Percentiles rank a stretch among this genome's conserved stretches.
Evolutionary conservation across 2,888 invertebrate species (phyloP).

Genomic region (Electrophaes corylata): DNA sequence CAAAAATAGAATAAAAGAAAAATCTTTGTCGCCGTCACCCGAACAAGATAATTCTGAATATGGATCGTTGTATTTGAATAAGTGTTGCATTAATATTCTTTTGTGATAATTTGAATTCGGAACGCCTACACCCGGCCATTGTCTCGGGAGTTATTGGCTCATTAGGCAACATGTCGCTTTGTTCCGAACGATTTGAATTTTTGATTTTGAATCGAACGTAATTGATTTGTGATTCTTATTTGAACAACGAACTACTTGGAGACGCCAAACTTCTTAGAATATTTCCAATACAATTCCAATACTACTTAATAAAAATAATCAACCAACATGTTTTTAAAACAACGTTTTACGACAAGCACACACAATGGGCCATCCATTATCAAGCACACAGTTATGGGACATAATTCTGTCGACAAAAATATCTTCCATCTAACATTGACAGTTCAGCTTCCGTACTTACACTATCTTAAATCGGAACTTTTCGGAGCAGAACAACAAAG

Average conservation of each 20-base stretch:
- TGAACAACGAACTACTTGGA: slow-evolving; percentile 34
- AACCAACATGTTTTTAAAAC: background rate
- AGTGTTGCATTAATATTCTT: slow-evolving; percentile 83
- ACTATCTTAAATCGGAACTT: slow-evolving; percentile 31
- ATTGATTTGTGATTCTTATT: slow-evolving; percentile 64
- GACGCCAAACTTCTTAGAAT: background rate
- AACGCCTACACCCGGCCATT: slow-evolving; percentile 77
- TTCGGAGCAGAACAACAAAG: slow-evolving; percentile 30
- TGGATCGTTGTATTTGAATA: slow-evolving; percentile 81
- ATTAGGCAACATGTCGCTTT: slow-evolving; percentile 78
- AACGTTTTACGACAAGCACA: background rate
- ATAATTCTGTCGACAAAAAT: slow-evolving; percentile 28
- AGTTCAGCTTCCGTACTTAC: slow-evolving; percentile 29
- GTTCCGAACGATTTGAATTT: slow-evolving; percentile 77
- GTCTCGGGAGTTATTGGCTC: slow-evolving; percentile 83
- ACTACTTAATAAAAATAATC: background rate
- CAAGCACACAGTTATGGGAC: slow-evolving; percentile 7
- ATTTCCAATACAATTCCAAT: background rate
- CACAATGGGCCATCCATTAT: background rate
- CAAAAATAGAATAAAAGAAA: slow-evolving; percentile 56
- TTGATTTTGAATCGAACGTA: slow-evolving; percentile 78
- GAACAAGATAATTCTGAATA: slow-evolving; percentile 80
- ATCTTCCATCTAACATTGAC: slow-evolving; percentile 29
- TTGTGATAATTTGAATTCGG: slow-evolving; percentile 81
- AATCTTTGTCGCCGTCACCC: slow-evolving; percentile 72